Evolutionary conservation across 2,888 invertebrate species (phyloP).

Genomic region (Cataglyphis albicans): DNA sequence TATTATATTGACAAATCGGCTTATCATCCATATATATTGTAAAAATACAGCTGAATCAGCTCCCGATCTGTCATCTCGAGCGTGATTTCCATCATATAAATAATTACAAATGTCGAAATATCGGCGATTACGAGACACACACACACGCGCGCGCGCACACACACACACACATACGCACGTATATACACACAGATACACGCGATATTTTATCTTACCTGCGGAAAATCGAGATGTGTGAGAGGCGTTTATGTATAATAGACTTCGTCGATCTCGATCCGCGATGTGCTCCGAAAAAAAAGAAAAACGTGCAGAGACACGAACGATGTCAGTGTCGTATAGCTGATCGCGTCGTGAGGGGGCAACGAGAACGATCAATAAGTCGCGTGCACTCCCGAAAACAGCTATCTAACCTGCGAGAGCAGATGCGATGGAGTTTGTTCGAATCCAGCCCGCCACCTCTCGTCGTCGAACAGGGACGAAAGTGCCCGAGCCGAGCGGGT

Average conservation of each 20-base stretch:
- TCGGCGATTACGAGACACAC: neutral
- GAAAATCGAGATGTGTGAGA: neutral
- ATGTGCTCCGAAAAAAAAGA: constrained; percentile 43
- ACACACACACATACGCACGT: neutral
- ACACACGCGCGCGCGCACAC: neutral
- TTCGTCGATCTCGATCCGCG: neutral
- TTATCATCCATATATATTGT: neutral
- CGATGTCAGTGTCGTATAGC: constrained; percentile 67
- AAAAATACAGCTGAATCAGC: neutral
- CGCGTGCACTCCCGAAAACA: constrained; percentile 62
- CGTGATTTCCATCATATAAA: neutral
- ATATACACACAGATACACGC: neutral
- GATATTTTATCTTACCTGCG: neutral
- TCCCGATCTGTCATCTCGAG: neutral
- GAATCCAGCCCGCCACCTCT: constrained; percentile 16
- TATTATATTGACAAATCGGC: neutral
- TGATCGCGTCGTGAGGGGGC: constrained; percentile 58
- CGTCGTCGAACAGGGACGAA: neutral
- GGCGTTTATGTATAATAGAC: neutral
- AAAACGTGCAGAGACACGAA: constrained; percentile 48
- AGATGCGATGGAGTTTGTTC: neutral
- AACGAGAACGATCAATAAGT: constrained; percentile 77
- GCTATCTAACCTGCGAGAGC: constrained; percentile 62
- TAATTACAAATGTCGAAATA: neutral
- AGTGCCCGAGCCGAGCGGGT: too few species aligned